Base-by-base conservation (phyloP, 2,888 invertebrate species). In the Ditula angustiorana region DNA sequence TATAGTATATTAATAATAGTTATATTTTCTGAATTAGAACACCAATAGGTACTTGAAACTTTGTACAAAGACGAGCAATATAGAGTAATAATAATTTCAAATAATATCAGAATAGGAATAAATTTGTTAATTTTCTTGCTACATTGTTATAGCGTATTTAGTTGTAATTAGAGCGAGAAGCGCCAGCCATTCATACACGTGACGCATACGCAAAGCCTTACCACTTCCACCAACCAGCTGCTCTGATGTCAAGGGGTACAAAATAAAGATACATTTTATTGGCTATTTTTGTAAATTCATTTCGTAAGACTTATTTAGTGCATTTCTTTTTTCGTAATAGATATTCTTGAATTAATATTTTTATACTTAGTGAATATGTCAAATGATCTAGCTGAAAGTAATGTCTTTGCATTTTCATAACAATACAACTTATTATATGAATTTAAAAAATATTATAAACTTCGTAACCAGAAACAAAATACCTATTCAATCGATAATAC, bases 31-130 rank as follows among this genome's bases (percentile, higher is more conserved):
- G 82, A 87, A 86, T 81, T 85, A 85, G 81, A 91, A 92, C 92
- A 92, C 92, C 92, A 92, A 92, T 89, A 88, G 82, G 83, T 86
- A 78, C 88, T 81, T 88, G 88, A 87, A 92, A 91, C 91, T 90
- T 91, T 92, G 92, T 92, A 92, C 92, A 92, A 92, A 92, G 81
- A 89, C 83, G 85, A 92, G 92, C 92, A 92, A 92, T 92, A 92
- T 92, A 92, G 89, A 83, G 85, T 85, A 82, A 73, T 83, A 81
- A 73, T 83, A 82, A 86, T 83, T 88, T 87, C 78, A 83, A 86
- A 81, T 82, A 83, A 71, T 81, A 81, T 71, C 63, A 65, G 63
- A 68, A 67, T 71, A 68, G 67, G 47, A 61, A 69, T 84, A 86
- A 74, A 80, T 77, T 85, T 81, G 85, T 88, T 88, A 84, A 82